Conservation (phyloP, 2,888 invertebrate genomes). For the Caenorhabditis imperialis region DNA sequence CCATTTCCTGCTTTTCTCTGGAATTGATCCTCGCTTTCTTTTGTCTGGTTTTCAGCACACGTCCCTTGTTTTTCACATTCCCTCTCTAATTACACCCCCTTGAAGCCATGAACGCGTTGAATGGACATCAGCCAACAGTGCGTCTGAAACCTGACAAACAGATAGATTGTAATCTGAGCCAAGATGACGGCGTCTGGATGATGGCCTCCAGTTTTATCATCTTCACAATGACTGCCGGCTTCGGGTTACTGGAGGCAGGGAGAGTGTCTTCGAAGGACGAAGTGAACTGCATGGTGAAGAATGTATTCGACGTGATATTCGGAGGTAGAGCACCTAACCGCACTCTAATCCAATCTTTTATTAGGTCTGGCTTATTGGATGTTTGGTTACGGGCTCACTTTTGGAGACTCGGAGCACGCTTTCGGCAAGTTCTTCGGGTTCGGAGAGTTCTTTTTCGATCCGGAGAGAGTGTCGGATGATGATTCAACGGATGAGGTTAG, state of each 20-base stretch:
- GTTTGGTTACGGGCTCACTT: conserved; percentile 92
- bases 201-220: conserved; percentile 69
- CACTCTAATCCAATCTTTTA: conserved; percentile 5
- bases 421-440: conserved; percentile 62
- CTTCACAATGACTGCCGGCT: conserved; percentile 74
- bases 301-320: conserved; percentile 89
- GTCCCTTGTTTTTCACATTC: no score
- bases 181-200: conserved; percentile 75
- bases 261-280: conserved; percentile 72
- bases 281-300: conserved; percentile 89
- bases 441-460: conserved; percentile 73
- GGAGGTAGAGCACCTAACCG: conserved; percentile 17
- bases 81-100: no score
- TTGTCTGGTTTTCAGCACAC: no score
- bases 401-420: conserved; percentile 81
- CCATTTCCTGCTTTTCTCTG: conserved; percentile 3
- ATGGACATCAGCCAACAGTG: conserved; percentile 28
- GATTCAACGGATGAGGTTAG: conserved; percentile 58
- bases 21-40: conserved; percentile 46
- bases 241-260: conserved; percentile 33
- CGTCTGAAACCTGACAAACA: conserved; percentile 47
- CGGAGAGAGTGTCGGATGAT: conserved; percentile 54
- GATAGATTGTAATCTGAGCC: conserved; percentile 41
- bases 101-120: no score
- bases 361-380: conserved; percentile 91